Base-by-base conservation (phyloP, 2,113 vertebrate genomes). In the Podiceps cristatus region DNA sequence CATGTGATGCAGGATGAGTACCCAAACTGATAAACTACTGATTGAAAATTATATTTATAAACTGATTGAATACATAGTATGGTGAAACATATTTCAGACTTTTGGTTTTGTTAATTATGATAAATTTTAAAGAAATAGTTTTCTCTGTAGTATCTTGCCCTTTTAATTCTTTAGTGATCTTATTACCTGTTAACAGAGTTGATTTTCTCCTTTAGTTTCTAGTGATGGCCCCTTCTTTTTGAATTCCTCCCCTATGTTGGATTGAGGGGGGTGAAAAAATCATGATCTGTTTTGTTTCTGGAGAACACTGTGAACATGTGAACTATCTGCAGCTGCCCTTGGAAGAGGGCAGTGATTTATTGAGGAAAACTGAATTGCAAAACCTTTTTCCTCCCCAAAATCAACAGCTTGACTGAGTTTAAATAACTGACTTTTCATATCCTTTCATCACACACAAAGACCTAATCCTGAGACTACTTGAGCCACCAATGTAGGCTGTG, bases 351-450 rank as follows among this genome's bases (percentile, higher is more conserved):
- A 97, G 97, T 98, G 97, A 99, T 98, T 99, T 99, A 99, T 98
- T 98, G 98, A 98, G 97, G 96, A 98, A 98, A 98, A 98, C 96
- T 93, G 98, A 98, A 98, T 99, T 99, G 98, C 98, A 98, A 99
- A 99, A 98, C 98, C 98, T 98, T 99, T 97, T 97, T 98, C 95
- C 97, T 95, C 94, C 91, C 80, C 94, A 97, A 99, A 99, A 99
- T 98, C 99, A 99, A 97, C 99, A 99, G 99, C 99, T 99, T 99
- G 98, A 99, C 99, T 99, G 99, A 99, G 98, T 99, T 99, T 98
- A 99, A 99, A 99, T 99, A 99, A 99, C 99, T 99, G 99, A 99
- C 99, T 99, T 99, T 99, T 99, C 99, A 99, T 98, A 99, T 98
- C 99, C 99, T 99, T 99, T 99, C 99, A 99, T 92, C 71, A 82